Conservation (phyloP, 2,113 vertebrate genomes). For the Zosterops pallidus region DNA sequence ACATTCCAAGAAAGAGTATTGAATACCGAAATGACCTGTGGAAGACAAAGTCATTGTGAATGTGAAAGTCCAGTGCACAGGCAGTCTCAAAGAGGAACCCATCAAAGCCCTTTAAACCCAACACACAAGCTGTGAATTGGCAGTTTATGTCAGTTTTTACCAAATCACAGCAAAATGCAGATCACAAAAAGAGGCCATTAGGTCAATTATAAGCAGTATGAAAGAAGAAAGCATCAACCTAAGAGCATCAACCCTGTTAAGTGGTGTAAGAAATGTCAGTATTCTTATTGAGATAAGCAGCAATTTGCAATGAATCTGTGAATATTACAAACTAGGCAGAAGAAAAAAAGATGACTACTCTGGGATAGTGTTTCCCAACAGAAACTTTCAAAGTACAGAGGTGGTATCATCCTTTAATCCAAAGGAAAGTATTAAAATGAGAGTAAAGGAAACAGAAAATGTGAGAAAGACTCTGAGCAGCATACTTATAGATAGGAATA, state of each 20-base stretch:
- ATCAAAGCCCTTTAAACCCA: not conserved
- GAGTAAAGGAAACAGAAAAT: not conserved
- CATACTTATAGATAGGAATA: not conserved
- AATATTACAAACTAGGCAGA: not conserved
- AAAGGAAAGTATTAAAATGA: not conserved
- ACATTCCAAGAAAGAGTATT: not conserved
- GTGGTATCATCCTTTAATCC: not conserved
- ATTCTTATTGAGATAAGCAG: not conserved
- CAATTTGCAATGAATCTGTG: not conserved
- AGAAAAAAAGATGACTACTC: not conserved
- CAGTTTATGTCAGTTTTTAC: not conserved
- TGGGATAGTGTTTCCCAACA: not conserved
- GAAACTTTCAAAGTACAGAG: not conserved
- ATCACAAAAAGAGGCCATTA: not conserved
- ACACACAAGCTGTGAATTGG: not conserved
- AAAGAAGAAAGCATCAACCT: not conserved
- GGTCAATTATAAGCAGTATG: not conserved
- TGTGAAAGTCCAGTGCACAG: not conserved
- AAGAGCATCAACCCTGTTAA: not conserved
- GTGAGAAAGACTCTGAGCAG: not conserved
- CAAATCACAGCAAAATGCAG: not conserved
- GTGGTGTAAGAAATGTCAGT: not conserved
- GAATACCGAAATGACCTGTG: not conserved
- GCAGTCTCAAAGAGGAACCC: not conserved
- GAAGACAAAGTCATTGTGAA: not conserved